These are phyloP conservation scores for Drosophila pseudoobscura DNA, from an alignment of 1,140 invertebrate species.

Conservation along the genomic window DNA sequence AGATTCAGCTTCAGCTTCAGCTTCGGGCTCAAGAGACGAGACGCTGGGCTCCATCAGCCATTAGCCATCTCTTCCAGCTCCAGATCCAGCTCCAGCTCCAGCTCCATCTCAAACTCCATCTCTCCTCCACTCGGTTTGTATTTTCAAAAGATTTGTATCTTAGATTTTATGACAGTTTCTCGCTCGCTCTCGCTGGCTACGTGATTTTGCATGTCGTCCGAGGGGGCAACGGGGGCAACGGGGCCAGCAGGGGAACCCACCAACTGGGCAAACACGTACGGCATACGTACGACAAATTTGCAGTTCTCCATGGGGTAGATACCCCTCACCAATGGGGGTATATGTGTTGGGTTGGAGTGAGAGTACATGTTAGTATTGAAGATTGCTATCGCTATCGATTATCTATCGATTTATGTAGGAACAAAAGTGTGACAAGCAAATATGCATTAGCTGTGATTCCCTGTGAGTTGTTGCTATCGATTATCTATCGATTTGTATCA, in stretches of 20 bases:
- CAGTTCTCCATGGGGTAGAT: constrained; percentile 7
- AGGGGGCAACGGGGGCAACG: neutral
- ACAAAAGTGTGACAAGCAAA: no score
- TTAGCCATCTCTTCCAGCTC: no score
- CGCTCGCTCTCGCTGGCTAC: constrained; percentile 42
- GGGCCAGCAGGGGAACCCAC: constrained; percentile 9
- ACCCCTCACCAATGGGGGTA: no score
- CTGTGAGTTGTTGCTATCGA: no score
- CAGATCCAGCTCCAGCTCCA: no score
- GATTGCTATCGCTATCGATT: no score
- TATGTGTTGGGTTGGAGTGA: no score
- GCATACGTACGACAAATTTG: constrained; percentile 43
- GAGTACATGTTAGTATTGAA: no score
- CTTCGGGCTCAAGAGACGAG: neutral
- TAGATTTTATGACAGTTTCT: constrained; percentile 58
- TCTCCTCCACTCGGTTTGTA: constrained; percentile 15
- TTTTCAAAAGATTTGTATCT: constrained; percentile 56
- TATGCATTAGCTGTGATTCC: no score
- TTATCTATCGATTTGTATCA: no score
- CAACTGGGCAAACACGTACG: constrained; percentile 9
- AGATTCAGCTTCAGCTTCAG: neutral
- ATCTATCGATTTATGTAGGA: no score
- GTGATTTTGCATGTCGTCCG: constrained; percentile 57
- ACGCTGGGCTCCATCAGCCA: no score
- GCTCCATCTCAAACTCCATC: constrained; percentile 6